Percentiles rank a stretch among this genome's conserved stretches.
Evolutionary conservation across 2,888 invertebrate species (phyloP).

Genomic region (Opisthograptis luteolata): DNA sequence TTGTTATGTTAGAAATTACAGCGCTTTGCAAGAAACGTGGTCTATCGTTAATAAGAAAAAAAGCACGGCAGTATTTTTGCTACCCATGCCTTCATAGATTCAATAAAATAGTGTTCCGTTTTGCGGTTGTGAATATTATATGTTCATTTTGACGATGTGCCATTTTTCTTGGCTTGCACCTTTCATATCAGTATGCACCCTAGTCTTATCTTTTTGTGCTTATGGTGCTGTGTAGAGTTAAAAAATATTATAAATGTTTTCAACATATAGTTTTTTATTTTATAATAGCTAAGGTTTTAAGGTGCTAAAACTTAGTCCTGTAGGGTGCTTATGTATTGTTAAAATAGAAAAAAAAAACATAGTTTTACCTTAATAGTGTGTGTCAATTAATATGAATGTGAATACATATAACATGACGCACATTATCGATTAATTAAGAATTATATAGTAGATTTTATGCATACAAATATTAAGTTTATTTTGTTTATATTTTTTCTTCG

Average conservation of each 20-base stretch:
- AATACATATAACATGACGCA: too few relatives aligned
- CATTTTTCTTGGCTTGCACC: conserved; percentile 27
- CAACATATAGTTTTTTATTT: conserved; percentile 35
- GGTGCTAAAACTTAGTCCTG: conserved; percentile 29
- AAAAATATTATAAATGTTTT: conserved; percentile 15
- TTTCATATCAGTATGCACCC: conserved; percentile 38
- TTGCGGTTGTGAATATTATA: too few relatives aligned
- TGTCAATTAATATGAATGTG: too few relatives aligned
- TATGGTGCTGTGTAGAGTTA: conserved; percentile 42
- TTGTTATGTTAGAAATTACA: conserved; percentile 25
- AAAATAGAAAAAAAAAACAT: not conserved
- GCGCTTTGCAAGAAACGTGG: not conserved
- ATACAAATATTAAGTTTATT: too few relatives aligned
- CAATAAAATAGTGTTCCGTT: too few relatives aligned
- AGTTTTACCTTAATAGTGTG: too few relatives aligned
- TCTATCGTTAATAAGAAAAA: not conserved
- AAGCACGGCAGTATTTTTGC: not conserved
- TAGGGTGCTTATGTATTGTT: conserved; percentile 26
- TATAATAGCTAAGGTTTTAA: conserved; percentile 34
- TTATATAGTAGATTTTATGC: too few relatives aligned
- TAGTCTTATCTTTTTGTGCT: conserved; percentile 45
- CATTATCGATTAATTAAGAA: too few relatives aligned
- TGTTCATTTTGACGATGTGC: not conserved
- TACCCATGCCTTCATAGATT: too few relatives aligned
- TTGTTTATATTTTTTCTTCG: too few relatives aligned